Conservation (phyloP, 1,140 invertebrate species). For the Nylanderia fulva region DNA sequence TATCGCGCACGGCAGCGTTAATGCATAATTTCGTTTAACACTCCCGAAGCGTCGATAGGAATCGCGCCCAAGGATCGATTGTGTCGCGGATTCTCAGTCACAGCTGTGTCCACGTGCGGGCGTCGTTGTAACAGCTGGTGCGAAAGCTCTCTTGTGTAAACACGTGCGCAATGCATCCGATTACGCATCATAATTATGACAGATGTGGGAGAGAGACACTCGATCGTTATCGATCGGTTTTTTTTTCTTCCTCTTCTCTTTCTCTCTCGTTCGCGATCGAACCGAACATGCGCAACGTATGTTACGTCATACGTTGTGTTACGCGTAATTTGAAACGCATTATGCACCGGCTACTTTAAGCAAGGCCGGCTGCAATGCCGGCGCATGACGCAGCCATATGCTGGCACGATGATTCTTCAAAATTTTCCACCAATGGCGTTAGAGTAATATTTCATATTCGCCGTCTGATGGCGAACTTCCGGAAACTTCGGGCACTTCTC, state of each 20-base stretch:
- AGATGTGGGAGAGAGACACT: conserved; percentile 52
- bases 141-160: conserved; percentile 66
- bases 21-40: conserved; percentile 54
- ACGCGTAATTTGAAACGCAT: conserved; percentile 48
- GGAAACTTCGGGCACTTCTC: conserved; percentile 26
- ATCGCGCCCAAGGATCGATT: conserved; percentile 62
- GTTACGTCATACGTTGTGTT: background rate
- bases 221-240: conserved; percentile 31
- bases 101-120: conserved; percentile 64
- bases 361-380: conserved; percentile 22
- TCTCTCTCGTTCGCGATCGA: background rate
- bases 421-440: conserved; percentile 53
- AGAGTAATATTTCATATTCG: conserved; percentile 44
- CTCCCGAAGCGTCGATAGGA: conserved; percentile 53
- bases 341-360: background rate
- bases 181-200: conserved; percentile 55
- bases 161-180: conserved; percentile 62
- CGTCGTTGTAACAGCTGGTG: conserved; percentile 62
- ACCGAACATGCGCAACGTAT: background rate
- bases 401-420: conserved; percentile 8
- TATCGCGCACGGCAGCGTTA: conserved; percentile 38
- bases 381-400: conserved; percentile 9
- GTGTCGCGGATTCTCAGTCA: conserved; percentile 65
- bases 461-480: conserved; percentile 38
- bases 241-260: background rate